Evolutionary conservation across 2,113 vertebrate species (phyloP).

Genomic region (Nerophis ophidion): DNA sequence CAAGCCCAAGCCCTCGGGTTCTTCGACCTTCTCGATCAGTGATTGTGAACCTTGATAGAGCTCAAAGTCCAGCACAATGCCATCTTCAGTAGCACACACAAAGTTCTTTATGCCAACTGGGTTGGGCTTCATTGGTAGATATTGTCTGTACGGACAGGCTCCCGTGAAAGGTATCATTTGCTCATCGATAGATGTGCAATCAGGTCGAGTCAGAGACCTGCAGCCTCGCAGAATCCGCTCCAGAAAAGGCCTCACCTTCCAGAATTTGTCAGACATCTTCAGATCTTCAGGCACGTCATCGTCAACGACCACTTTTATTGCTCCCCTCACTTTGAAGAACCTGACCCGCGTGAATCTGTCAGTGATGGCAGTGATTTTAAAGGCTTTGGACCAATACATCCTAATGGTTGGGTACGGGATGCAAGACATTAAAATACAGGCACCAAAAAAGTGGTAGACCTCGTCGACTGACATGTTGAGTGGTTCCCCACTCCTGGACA

Average conservation of each 20-base stretch:
- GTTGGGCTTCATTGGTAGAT: slow-evolving; percentile 1
- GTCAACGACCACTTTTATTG: neutral
- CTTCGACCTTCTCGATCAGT: too few species aligned
- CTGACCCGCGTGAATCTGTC: neutral
- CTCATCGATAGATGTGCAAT: neutral
- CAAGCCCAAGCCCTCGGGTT: too few species aligned
- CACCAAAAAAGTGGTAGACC: slow-evolving; percentile 3
- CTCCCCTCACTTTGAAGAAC: neutral
- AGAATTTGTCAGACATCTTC: neutral
- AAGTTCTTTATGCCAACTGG: slow-evolving; percentile 4
- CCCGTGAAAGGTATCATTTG: neutral
- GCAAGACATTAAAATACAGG: neutral
- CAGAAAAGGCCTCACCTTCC: slow-evolving; percentile 1
- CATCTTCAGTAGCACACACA: neutral
- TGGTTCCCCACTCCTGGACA: too few species aligned
- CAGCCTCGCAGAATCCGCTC: slow-evolving; percentile 1
- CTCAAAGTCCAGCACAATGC: too few species aligned
- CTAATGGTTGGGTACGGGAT: neutral
- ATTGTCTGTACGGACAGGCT: slow-evolving; percentile 2
- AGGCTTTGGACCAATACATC: slow-evolving; percentile 3
- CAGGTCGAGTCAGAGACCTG: neutral
- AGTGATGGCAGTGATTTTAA: neutral
- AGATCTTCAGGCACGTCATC: neutral
- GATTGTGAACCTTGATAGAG: too few species aligned
- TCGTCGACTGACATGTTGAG: too few species aligned